Percentiles rank a stretch among this genome's conserved stretches.
Evolutionary conservation across 1,140 invertebrate species (phyloP).

Genomic region (Arion vulgaris): DNA sequence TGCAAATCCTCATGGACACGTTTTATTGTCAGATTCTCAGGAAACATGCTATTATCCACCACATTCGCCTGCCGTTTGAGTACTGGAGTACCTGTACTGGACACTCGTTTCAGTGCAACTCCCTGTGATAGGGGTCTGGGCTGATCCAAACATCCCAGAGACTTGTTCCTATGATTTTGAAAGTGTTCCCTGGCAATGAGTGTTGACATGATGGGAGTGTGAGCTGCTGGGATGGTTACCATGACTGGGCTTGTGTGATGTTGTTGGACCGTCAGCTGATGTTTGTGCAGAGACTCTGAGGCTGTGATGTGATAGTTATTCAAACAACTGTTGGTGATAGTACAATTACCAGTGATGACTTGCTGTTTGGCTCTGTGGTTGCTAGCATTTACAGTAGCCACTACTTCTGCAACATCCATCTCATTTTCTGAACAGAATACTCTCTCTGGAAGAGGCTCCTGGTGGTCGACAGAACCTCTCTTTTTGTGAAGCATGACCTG

Average conservation of each 20-base stretch:
- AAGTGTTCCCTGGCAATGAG: conserved; percentile 25
- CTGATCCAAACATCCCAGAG: conserved; percentile 29
- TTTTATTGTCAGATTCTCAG: conserved; percentile 32
- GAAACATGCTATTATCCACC: conserved; percentile 19
- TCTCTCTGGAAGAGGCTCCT: conserved; percentile 47
- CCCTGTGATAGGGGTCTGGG: conserved; percentile 3
- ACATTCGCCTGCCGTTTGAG: conserved; percentile 42
- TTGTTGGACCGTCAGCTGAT: conserved; percentile 18
- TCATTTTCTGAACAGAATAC: conserved; percentile 59
- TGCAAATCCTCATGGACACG: conserved; percentile 21
- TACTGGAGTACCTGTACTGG: conserved; percentile 40
- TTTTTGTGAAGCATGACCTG: conserved; percentile 57
- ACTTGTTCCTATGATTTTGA: conserved; percentile 18
- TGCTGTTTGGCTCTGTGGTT: background rate
- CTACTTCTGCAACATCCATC: conserved; percentile 57
- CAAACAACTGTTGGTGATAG: background rate
- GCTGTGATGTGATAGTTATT: conserved; percentile 6
- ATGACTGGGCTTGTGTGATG: background rate
- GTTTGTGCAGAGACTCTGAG: conserved; percentile 27
- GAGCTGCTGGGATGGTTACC: conserved; percentile 36
- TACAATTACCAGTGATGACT: background rate
- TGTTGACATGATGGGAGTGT: conserved; percentile 3
- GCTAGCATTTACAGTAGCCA: conserved; percentile 32
- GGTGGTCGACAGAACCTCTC: conserved; percentile 26
- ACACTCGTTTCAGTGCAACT: conserved; percentile 36